Evolutionary conservation across 2,797 vertebrate genomes (phyloP), one percentile per base, ranked within the genome.

Genomic region (Spondyliosoma cantharus): DNA sequence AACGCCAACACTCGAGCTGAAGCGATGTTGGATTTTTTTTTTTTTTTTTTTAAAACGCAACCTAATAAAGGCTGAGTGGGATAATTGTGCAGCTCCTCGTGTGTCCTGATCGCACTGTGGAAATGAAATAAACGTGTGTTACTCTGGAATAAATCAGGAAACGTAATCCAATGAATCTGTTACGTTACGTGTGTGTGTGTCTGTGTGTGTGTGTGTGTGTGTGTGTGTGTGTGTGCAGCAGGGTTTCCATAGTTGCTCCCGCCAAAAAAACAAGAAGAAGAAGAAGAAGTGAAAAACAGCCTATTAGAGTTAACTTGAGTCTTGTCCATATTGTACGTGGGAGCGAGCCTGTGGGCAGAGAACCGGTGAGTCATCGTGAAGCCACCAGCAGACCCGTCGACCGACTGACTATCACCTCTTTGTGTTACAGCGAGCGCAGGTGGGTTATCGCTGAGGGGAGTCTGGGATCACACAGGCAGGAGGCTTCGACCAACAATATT

Each of bases 291-390:
- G 83, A 91, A 78, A 83, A 88, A 89, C 46, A 46, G 54, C 24
- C 77, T 68, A 60, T 85, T 74, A 84, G 70, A 82, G 78, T 81
- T 85, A 83, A 79, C 76, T 74, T 48, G 48, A 84, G 76, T 74
- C 54, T 63, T 72, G 84, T 84, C 87, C 85, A 80, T 88, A 80
- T 75, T 74, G 81, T 68, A 62, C 6, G 91, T 91, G 88, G 92
- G 92, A 46, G 83, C 68, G 56, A 54, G 73, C 66, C 59, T 37
- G 91, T 88, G 73, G 92, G 90, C 68, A 62, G 78, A 83, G 60
- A 76, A 63, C 74, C 71, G 61, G 24, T 88, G 84, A 90, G 70
- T 90, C 90, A 87, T 71, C 48, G 42, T 27, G 14, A 64, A 25
- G 63, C 71, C 68, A 69, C 63, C 71, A 50, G 64, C 65, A 73